Percentiles rank a stretch among this genome's conserved stretches.
phyloP scores from a whole-genome alignment of 2,113 vertebrate genomes.

The Proterorhinus semilunaris region DNA sequence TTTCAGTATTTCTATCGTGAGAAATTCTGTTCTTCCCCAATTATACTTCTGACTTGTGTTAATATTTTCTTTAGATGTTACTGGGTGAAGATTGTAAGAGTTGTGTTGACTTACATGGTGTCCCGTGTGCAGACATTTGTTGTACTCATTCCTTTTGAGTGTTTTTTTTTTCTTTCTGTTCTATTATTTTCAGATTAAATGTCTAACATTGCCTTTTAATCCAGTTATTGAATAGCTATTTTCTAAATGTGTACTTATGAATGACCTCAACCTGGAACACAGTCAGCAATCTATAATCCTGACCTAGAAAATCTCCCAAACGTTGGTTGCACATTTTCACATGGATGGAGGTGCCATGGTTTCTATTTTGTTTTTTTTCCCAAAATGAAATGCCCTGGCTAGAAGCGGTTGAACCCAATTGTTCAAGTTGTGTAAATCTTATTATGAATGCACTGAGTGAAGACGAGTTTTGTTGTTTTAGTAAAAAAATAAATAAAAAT shows the following conservation, averaged over 20 bases:
- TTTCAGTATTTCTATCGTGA: constrained; percentile 14
- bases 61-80: constrained; percentile 17
- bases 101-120: constrained; percentile 28
- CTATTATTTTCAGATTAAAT: constrained; percentile 31
- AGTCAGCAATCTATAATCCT: constrained; percentile 15
- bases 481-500: constrained; percentile 46
- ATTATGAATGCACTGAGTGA: constrained; percentile 60
- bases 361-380: constrained; percentile 17
- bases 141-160: constrained; percentile 22
- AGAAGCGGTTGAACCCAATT: constrained; percentile 18
- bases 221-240: constrained; percentile 25
- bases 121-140: constrained; percentile 9
- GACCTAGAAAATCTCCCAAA: neutral
- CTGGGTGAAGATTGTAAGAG: constrained; percentile 35
- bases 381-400: constrained; percentile 39
- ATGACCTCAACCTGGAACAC: constrained; percentile 48
- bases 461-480: constrained; percentile 43
- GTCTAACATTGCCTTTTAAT: constrained; percentile 59
- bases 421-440: constrained; percentile 34
- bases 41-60: constrained; percentile 7
- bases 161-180: constrained; percentile 15
- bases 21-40: constrained; percentile 31
- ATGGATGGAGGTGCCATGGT: constrained; percentile 17
- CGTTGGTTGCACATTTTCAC: constrained; percentile 1
- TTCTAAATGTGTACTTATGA: constrained; percentile 49